phyloP scores from a whole-genome alignment of 2,113 vertebrate species.

The Cinclus mexicanus region DNA sequence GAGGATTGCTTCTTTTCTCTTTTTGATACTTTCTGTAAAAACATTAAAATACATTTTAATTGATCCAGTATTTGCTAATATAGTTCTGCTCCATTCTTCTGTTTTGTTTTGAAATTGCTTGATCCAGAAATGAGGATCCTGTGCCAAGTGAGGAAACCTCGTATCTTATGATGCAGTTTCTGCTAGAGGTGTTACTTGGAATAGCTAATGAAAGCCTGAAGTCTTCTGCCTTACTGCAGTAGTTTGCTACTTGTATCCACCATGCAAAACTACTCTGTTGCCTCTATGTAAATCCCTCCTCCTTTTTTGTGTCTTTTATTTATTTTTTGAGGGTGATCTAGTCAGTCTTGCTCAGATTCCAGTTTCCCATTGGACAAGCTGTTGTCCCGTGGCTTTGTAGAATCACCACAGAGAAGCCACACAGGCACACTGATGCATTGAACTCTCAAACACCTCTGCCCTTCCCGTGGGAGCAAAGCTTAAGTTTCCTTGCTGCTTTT shows the following conservation, averaged over 20 bases:
- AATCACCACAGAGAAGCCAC: neutral
- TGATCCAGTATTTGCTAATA: neutral
- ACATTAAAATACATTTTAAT: neutral
- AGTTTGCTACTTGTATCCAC: neutral
- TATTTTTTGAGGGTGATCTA: neutral
- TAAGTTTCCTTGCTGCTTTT: neutral
- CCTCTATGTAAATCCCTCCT: neutral
- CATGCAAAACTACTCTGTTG: neutral
- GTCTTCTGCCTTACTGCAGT: neutral
- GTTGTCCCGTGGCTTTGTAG: neutral
- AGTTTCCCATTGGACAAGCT: neutral
- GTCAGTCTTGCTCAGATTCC: neutral
- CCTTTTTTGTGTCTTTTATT: neutral
- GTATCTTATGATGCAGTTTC: neutral
- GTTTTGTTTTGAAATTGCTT: neutral
- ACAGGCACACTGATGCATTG: accelerated
- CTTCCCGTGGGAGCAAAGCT: neutral
- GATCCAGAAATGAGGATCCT: neutral
- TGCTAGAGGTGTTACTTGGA: neutral
- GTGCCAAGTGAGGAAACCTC: neutral
- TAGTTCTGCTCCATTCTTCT: neutral
- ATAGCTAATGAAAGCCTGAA: neutral
- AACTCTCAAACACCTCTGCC: accelerated
- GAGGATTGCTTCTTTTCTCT: neutral
- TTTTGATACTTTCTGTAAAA: neutral